Percentiles rank a stretch among this genome's conserved stretches.
These are phyloP conservation scores for Diplodus sargus DNA, from an alignment of 2,797 vertebrate genomes.

Conservation along the genomic window DNA sequence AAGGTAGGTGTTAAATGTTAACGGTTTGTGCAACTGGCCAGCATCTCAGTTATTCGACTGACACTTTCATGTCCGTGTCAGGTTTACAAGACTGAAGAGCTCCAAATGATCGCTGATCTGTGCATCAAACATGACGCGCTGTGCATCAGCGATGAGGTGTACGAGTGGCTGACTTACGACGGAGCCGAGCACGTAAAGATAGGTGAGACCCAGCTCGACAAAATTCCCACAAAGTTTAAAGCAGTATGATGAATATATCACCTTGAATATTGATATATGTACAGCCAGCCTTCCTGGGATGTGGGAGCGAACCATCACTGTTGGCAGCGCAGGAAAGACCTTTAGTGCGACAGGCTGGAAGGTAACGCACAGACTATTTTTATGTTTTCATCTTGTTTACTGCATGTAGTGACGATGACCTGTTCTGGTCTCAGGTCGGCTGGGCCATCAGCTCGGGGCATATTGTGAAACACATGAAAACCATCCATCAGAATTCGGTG, in stretches of 20 bases:
- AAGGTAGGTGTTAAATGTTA: constrained; percentile 84
- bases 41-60: neutral
- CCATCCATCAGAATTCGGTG: constrained; percentile 91
- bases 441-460: constrained; percentile 88
- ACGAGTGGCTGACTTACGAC: constrained; percentile 95
- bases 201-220: constrained; percentile 79
- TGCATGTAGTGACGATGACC: neutral
- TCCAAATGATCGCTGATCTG: constrained; percentile 90
- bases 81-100: constrained; percentile 90
- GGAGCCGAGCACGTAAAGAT: constrained; percentile 90
- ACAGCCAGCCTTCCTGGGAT: constrained; percentile 94
- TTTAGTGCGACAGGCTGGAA: constrained; percentile 98
- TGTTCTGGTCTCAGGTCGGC: constrained; percentile 87
- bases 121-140: constrained; percentile 91
- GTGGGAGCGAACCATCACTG: constrained; percentile 94
- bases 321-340: constrained; percentile 94
- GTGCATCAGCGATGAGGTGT: constrained; percentile 95
- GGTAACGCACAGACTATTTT: constrained; percentile 76
- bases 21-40: neutral
- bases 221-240: neutral
- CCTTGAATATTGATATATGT: neutral
- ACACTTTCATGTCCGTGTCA: constrained; percentile 54
- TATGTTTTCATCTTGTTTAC: neutral
- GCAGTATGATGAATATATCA: neutral
- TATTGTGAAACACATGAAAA: constrained; percentile 90